phyloP scores from a whole-genome alignment of 2,113 vertebrate genomes.

The Benitochromis conjunctus region DNA sequence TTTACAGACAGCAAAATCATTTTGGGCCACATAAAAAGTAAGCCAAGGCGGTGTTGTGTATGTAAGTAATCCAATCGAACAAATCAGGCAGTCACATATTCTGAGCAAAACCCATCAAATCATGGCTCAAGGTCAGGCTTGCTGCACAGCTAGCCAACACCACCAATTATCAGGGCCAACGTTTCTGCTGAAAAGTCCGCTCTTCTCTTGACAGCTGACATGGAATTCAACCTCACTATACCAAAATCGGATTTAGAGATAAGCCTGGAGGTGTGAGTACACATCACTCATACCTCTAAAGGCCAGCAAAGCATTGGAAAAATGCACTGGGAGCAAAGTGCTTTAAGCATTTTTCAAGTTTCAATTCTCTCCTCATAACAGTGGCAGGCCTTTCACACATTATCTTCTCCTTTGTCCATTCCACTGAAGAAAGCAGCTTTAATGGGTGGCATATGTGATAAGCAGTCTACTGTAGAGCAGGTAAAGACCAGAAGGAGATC shows the following conservation, averaged over 20 bases:
- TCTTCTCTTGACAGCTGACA: not conserved
- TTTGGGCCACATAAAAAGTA: not conserved
- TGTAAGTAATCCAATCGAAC: not conserved
- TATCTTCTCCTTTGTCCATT: not conserved
- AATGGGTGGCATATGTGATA: not conserved
- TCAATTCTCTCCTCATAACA: not conserved
- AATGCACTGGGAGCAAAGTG: not conserved
- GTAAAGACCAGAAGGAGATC: not conserved
- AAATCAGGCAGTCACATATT: not conserved
- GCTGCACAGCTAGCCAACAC: not conserved
- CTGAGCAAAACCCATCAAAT: not conserved
- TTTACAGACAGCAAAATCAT: not conserved
- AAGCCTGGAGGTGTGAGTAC: not conserved
- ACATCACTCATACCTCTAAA: not conserved
- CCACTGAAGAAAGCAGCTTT: not conserved
- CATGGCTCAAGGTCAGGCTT: not conserved
- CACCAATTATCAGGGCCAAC: not conserved
- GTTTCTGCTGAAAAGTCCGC: not conserved
- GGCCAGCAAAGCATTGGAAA: not conserved
- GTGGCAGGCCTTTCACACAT: not conserved
- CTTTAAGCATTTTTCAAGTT: not conserved
- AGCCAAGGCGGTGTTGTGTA: not conserved
- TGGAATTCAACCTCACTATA: not conserved
- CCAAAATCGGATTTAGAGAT: not conserved
- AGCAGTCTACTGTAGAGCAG: not conserved